A percentile compares a stretch with the other conserved stretches of the same genome.
These are phyloP conservation scores for Oasisia sp. DNA, from an alignment of 2,888 invertebrate species.

Conservation along the genomic window DNA sequence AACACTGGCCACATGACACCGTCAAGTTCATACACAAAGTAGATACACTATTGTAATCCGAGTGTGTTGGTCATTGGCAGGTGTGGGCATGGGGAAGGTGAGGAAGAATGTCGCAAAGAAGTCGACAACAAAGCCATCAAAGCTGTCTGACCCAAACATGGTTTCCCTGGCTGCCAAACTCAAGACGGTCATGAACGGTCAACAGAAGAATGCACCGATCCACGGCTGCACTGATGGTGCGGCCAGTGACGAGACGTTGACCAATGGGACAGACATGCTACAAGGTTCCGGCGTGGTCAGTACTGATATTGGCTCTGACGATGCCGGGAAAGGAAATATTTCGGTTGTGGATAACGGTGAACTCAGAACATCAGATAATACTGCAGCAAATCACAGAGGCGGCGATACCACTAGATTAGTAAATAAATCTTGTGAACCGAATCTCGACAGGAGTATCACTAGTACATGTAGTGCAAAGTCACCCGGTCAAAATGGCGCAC, in stretches of 20 bases:
- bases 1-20: no score
- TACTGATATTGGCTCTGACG: background rate
- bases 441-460: slow-evolving; percentile 12
- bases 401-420: background rate
- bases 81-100: background rate
- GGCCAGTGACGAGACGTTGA: background rate
- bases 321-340: background rate
- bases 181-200: background rate
- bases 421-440: background rate
- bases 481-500: background rate
- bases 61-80: background rate
- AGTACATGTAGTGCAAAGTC: slow-evolving; percentile 4
- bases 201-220: background rate
- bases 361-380: background rate
- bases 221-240: background rate
- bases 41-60: background rate
- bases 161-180: slow-evolving; percentile 2
- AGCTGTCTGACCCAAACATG: background rate
- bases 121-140: background rate
- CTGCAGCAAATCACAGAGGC: background rate
- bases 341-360: background rate
- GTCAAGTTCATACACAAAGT: no score
- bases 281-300: background rate
- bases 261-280: background rate
- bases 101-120: slow-evolving; percentile 17